Base-by-base conservation (phyloP, 1,140 invertebrate species). In the Prorops nasuta region DNA sequence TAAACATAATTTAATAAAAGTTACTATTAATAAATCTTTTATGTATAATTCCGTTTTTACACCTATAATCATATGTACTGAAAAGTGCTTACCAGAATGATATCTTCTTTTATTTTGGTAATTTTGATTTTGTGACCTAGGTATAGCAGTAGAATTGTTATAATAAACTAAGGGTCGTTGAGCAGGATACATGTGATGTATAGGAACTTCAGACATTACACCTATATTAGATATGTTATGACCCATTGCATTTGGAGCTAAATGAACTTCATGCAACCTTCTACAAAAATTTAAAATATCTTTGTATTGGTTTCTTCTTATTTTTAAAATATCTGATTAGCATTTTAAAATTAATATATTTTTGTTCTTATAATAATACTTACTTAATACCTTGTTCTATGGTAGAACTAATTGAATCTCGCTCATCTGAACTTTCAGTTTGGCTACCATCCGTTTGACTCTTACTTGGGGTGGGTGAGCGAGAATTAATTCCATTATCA, bases 401-500 rank as follows among this genome's bases (percentile, higher is more conserved):
- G 4, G 59, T 58, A 19, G 73, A 77, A 44, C 58, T 47, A 12
- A 72, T 45, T 17, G 72, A 78, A 36, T 78, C 74, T n/a, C 65
- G 61, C 44, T 78, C 76, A 34, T 78, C 74, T 16, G 69, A 76
- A 48, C 66, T 74, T 49, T 76, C 74, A 15, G 68, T 71, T 44
- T 67, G 60, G 55, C 63, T 74, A 54, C 64, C 64, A 24, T 71
- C 68, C 4, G 55, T 54, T 7, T 66, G 66, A 39, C 67, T 58
- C 56, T 74, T 76, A 38, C 64, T 74, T 1, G 74, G 72, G 14
- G 72, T 77, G 21, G 72, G 67, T 16, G 76, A 75, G 34, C 74
- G 64, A 6, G 74, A 74, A 54, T 66, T 72, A 43, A 76, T 64
- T 1, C 74, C 68, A 51, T 69, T 77, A 39, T 77, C 71, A 39